A percentile compares a stretch with the other conserved stretches of the same genome.
phyloP scores from a whole-genome alignment of 2,113 vertebrate species.

The Phrynocephalus versicolor region DNA sequence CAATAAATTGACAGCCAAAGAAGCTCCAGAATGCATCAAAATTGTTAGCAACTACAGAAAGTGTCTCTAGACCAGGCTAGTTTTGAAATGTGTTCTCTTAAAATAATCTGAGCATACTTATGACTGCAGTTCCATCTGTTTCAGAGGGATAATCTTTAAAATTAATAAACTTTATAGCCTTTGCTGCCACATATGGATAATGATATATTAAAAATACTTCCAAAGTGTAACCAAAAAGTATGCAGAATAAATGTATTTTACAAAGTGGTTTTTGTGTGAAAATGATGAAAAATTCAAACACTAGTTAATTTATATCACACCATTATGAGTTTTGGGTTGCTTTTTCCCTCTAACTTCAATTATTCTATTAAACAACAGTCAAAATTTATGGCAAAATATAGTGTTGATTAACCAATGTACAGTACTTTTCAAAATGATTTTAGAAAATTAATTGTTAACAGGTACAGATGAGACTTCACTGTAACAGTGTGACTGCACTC shows the following conservation, averaged over 20 bases:
- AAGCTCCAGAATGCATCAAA: not conserved
- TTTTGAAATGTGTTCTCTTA: not conserved
- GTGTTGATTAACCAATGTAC: not conserved
- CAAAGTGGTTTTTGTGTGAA: not conserved
- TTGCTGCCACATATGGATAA: not conserved
- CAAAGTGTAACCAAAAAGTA: not conserved
- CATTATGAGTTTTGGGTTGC: not conserved
- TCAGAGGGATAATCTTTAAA: not conserved
- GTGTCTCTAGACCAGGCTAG: not conserved
- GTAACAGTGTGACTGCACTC: not conserved
- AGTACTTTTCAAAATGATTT: not conserved
- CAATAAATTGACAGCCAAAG: not conserved
- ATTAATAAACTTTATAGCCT: not conserved
- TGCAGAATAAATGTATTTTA: not conserved
- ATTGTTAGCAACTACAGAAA: not conserved
- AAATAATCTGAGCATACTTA: not conserved
- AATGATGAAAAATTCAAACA: not conserved
- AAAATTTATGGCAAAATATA: not conserved
- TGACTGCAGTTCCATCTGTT: not conserved
- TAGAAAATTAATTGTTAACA: not conserved
- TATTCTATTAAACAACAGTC: not conserved
- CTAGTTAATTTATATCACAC: not conserved
- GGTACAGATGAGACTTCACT: not conserved
- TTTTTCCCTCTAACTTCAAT: not conserved
- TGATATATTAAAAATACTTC: not conserved